Evolutionary conservation across 2,888 invertebrate species (phyloP).

Genomic region (Oegoconia quadripuncta): DNA sequence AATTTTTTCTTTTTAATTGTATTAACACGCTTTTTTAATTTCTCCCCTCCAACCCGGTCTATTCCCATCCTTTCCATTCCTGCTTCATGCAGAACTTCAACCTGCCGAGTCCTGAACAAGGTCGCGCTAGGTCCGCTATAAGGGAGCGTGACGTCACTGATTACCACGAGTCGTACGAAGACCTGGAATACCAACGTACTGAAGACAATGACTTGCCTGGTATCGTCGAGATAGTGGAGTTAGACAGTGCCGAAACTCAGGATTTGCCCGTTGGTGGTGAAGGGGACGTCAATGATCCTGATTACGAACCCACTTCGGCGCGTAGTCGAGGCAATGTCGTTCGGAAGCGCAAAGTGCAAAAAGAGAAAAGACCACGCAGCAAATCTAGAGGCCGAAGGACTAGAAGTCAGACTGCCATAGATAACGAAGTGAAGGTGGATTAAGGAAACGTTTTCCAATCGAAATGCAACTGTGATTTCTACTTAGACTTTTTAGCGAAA

Average conservation of each 20-base stretch:
- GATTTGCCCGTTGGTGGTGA: slow-evolving; percentile 31
- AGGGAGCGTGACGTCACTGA: slow-evolving; percentile 53
- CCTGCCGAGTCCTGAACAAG: slow-evolving; percentile 62
- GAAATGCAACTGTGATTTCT: slow-evolving; percentile 55
- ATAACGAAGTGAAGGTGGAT: slow-evolving; percentile 51
- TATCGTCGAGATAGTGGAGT: slow-evolving; percentile 60
- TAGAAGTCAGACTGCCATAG: slow-evolving; percentile 57
- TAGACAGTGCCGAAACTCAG: slow-evolving; percentile 38
- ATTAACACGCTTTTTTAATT: slow-evolving; percentile 81
- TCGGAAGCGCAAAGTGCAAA: slow-evolving; percentile 56
- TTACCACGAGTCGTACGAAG: slow-evolving; percentile 48
- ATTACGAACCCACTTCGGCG: slow-evolving; percentile 57
- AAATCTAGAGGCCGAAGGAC: slow-evolving; percentile 64
- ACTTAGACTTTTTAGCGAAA: slow-evolving; percentile 44
- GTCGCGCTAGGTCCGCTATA: slow-evolving; percentile 42
- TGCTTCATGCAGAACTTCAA: slow-evolving; percentile 73
- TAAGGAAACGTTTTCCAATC: slow-evolving; percentile 33
- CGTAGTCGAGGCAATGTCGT: slow-evolving; percentile 60
- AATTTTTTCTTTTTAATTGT: slow-evolving; percentile 65
- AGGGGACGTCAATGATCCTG: slow-evolving; percentile 51
- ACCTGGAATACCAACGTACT: slow-evolving; percentile 51
- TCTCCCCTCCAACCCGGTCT: slow-evolving; percentile 61
- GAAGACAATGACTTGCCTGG: slow-evolving; percentile 41
- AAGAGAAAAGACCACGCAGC: slow-evolving; percentile 59
- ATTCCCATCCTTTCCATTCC: slow-evolving; percentile 58